phyloP scores from a whole-genome alignment of 2,797 vertebrate genomes.

The Ciconia nigra region DNA sequence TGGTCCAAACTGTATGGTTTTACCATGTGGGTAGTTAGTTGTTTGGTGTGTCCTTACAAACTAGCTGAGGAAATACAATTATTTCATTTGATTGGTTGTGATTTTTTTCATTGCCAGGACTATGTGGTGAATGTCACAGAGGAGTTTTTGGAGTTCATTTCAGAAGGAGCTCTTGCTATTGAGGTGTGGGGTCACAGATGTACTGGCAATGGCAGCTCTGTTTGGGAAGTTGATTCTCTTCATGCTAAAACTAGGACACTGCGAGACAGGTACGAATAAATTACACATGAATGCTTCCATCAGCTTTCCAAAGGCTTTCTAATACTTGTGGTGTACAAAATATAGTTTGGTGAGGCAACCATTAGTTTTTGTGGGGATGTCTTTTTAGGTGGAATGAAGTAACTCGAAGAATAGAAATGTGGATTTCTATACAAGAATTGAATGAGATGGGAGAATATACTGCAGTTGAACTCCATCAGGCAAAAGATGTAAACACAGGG shows the following conservation, averaged over 20 bases:
- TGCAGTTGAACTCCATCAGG: conserved; percentile 90
- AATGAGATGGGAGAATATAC: conserved; percentile 95
- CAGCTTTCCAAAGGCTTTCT: neutral
- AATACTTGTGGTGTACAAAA: neutral
- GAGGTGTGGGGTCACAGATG: conserved; percentile 99
- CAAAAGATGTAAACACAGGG: conserved; percentile 92
- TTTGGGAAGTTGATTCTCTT: conserved; percentile 91
- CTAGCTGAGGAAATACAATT: neutral
- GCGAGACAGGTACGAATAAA: conserved; percentile 84
- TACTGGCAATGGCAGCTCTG: conserved; percentile 85
- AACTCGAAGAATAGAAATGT: conserved; percentile 92
- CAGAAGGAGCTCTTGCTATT: conserved; percentile 92
- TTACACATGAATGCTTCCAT: neutral
- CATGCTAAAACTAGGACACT: conserved; percentile 92
- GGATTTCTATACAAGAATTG: conserved; percentile 91
- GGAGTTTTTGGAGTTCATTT: conserved; percentile 97
- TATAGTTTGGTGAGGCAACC: neutral
- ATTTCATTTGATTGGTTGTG: neutral
- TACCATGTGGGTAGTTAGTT: neutral
- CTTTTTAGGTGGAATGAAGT: conserved; percentile 92
- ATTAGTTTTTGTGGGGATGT: neutral
- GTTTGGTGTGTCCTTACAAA: neutral
- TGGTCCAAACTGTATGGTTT: neutral
- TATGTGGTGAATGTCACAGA: conserved; percentile 90
- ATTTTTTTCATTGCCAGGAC: conserved; percentile 77